These are phyloP conservation scores for Catharus fuscescens DNA, from an alignment of 2,113 vertebrate genomes.

Conservation along the genomic window DNA sequence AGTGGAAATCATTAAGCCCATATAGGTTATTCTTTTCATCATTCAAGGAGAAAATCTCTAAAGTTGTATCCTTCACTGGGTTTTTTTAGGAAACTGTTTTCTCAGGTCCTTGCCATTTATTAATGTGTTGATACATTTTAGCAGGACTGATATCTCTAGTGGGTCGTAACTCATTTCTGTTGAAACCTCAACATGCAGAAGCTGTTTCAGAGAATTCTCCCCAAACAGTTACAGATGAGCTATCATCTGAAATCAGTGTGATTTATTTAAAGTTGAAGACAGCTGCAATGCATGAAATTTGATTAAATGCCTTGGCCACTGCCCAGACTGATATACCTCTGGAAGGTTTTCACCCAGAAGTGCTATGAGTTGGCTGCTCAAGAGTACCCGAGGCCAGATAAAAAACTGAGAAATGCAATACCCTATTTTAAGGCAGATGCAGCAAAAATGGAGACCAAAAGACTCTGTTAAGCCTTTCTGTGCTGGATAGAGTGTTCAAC, in stretches of 20 bases:
- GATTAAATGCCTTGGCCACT: not conserved
- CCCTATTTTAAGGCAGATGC: not conserved
- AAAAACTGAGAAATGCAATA: not conserved
- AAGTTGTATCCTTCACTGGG: not conserved
- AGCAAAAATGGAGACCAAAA: not conserved
- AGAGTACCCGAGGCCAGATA: not conserved
- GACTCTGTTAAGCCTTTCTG: not conserved
- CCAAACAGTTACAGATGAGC: not conserved
- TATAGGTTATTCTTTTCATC: slow-evolving; percentile 18
- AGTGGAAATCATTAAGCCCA: slow-evolving; percentile 41
- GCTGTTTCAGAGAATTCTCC: not conserved
- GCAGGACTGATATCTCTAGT: not conserved
- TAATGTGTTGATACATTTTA: slow-evolving; percentile 20
- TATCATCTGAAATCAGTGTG: not conserved
- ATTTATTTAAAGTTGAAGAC: not conserved
- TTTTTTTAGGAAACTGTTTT: slow-evolving; percentile 10
- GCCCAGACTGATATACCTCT: not conserved
- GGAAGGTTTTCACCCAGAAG: not conserved
- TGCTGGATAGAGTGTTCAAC: accelerated
- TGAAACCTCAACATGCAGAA: not conserved
- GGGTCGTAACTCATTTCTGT: slow-evolving; percentile 23
- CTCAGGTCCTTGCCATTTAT: slow-evolving; percentile 25
- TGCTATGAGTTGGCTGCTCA: not conserved
- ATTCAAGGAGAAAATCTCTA: slow-evolving; percentile 14
- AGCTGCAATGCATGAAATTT: not conserved